A percentile compares a stretch with the other conserved stretches of the same genome.
Evolutionary conservation across 2,888 invertebrate genomes (phyloP).

Genomic region (Rhagonycha fulva): DNA sequence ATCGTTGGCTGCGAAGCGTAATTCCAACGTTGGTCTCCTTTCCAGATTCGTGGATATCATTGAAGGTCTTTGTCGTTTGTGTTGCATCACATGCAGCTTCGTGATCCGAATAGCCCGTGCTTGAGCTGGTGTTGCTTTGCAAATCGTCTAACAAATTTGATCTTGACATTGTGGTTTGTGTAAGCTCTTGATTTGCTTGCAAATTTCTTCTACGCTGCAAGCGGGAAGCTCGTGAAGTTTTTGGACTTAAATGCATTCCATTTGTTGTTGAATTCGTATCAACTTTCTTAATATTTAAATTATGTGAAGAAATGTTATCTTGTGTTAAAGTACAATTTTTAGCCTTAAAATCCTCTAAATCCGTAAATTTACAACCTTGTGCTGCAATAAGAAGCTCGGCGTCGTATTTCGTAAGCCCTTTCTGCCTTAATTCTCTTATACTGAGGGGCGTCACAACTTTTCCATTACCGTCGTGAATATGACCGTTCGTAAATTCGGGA

Average conservation of each 20-base stretch:
- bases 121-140: constrained; percentile 55
- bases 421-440: constrained; percentile 82
- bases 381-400: constrained; percentile 86
- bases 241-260: constrained; percentile 31
- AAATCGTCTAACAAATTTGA: constrained; percentile 54
- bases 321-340: constrained; percentile 45
- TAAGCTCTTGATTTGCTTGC: constrained; percentile 50
- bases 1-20: constrained; percentile 66
- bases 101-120: constrained; percentile 56
- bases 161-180: constrained; percentile 49
- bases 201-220: constrained; percentile 52
- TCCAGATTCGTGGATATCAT: constrained; percentile 54
- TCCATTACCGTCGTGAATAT: constrained; percentile 29
- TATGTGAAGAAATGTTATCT: constrained; percentile 57
- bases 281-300: constrained; percentile 19
- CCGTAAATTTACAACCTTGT: constrained; percentile 75
- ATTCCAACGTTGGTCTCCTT: constrained; percentile 56
- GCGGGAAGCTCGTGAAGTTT: constrained; percentile 49
- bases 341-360: constrained; percentile 59
- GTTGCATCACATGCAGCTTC: constrained; percentile 53
- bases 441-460: constrained; percentile 73
- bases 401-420: constrained; percentile 86
- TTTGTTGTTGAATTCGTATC: constrained; percentile 42
- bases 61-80: constrained; percentile 53
- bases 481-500: constrained; percentile 37